These are phyloP conservation scores for Drosophila varians DNA, from an alignment of 1,140 invertebrate genomes.

Conservation along the genomic window DNA sequence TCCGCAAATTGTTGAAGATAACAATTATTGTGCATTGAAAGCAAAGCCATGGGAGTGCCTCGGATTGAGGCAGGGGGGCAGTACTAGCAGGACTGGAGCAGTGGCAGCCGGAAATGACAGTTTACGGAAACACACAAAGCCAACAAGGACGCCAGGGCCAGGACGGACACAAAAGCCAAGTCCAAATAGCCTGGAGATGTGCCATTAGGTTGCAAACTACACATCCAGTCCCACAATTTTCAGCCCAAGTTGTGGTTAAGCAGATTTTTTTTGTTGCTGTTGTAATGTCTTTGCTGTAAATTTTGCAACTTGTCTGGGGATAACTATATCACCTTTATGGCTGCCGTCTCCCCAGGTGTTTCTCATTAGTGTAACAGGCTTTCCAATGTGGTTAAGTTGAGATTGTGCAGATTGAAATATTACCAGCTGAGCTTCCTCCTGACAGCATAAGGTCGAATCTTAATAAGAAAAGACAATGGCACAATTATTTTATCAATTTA, in stretches of 20 bases:
- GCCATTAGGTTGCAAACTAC: conserved; percentile 70
- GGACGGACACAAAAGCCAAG: conserved; percentile 58
- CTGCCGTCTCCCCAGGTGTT: conserved; percentile 49
- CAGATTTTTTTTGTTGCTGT: conserved; percentile 27
- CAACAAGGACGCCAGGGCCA: conserved; percentile 34
- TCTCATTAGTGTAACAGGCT: conserved; percentile 62
- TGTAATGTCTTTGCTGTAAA: conserved; percentile 56
- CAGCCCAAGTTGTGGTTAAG: conserved; percentile 56
- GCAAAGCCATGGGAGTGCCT: conserved; percentile 33
- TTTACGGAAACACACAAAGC: conserved; percentile 73
- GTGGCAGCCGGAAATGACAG: conserved; percentile 70
- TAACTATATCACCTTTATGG: conserved; percentile 37
- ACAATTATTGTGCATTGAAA: conserved; percentile 82
- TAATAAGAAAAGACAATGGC: conserved; percentile 9
- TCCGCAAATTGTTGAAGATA: conserved; percentile 81
- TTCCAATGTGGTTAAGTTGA: conserved; percentile 31
- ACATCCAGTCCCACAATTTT: conserved; percentile 17
- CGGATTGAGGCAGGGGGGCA: background rate
- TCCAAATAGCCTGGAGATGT: conserved; percentile 71
- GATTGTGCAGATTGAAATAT: conserved; percentile 46
- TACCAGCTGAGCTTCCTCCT: conserved; percentile 19
- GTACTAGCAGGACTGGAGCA: conserved; percentile 11
- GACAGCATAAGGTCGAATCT: conserved; percentile 29
- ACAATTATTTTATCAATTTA: background rate
- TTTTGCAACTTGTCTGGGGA: conserved; percentile 43